Evolutionary conservation across 1,140 invertebrate genomes (phyloP).

Genomic region (Trichoplusia ni): DNA sequence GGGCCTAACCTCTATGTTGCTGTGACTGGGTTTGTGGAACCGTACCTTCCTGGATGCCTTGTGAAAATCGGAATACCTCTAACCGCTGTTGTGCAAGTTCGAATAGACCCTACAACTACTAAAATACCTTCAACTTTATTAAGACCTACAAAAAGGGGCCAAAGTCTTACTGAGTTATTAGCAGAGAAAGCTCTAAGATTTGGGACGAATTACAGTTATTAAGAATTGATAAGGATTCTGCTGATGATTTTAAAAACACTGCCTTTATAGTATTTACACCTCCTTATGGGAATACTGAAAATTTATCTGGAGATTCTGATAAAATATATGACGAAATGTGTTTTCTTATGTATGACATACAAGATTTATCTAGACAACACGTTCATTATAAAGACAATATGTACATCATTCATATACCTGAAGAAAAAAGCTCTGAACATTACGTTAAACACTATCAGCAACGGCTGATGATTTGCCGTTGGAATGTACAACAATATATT

Average conservation of each 20-base stretch:
- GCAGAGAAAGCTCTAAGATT: slow-evolving; percentile 60
- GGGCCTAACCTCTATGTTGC: slow-evolving; percentile 82
- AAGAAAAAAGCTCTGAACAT: slow-evolving; percentile 27
- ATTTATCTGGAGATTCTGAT: slow-evolving; percentile 58
- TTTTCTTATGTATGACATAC: slow-evolving; percentile 79
- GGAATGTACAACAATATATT: slow-evolving; percentile 70
- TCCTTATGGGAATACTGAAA: slow-evolving; percentile 54
- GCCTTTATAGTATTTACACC: slow-evolving; percentile 76
- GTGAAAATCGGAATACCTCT: slow-evolving; percentile 77
- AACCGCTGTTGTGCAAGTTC: slow-evolving; percentile 71
- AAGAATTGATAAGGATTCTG: slow-evolving; percentile 49
- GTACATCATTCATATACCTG: slow-evolving; percentile 64
- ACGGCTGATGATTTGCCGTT: slow-evolving; percentile 61
- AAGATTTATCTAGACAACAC: slow-evolving; percentile 80
- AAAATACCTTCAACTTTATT: slow-evolving; percentile 45
- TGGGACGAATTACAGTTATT: slow-evolving; percentile 68
- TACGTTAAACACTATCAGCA: slow-evolving; percentile 57
- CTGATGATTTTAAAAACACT: slow-evolving; percentile 68
- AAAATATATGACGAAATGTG: slow-evolving; percentile 80
- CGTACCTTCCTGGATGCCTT: slow-evolving; percentile 68
- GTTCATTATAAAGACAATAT: slow-evolving; percentile 77
- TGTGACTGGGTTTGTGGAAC: slow-evolving; percentile 80
- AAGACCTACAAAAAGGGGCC: slow-evolving; percentile 49
- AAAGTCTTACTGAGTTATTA: slow-evolving; percentile 64
- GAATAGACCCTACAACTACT: slow-evolving; percentile 47